Evolutionary conservation across 1,140 invertebrate species (phyloP).

Genomic region (Mamestra configurata): DNA sequence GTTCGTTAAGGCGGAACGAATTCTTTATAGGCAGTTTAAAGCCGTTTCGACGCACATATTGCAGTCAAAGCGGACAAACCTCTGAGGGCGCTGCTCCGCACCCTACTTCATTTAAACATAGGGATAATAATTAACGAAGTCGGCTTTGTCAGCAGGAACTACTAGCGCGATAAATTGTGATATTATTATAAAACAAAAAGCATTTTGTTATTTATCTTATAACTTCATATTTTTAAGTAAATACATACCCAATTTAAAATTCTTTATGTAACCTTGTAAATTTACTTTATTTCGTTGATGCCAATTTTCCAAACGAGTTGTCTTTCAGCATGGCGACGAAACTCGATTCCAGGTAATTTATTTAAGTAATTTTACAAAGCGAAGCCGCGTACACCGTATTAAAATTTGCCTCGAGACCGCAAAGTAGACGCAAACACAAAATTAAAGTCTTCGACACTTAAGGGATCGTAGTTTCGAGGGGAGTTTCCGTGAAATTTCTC

Average conservation of each 20-base stretch:
- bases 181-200: not conserved
- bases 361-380: conserved; percentile 83
- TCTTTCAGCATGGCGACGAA: conserved; percentile 67
- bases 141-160: conserved; percentile 73
- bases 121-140: conserved; percentile 78
- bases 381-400: conserved; percentile 78
- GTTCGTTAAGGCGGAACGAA: conserved; percentile 79
- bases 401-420: conserved; percentile 84
- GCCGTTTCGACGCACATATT: conserved; percentile 76
- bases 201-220: not conserved
- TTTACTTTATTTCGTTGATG: conserved; percentile 67
- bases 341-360: conserved; percentile 82
- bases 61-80: conserved; percentile 54
- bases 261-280: conserved; percentile 23
- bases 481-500: conserved; percentile 83
- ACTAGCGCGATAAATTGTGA: conserved; percentile 30
- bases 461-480: conserved; percentile 83
- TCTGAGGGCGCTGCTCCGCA: conserved; percentile 20
- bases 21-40: conserved; percentile 82
- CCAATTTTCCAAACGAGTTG: conserved; percentile 77
- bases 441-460: conserved; percentile 87
- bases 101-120: conserved; percentile 59
- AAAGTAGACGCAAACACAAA: conserved; percentile 87
- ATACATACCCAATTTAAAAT: conserved; percentile 1
- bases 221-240: conserved; percentile 1